A percentile compares a stretch with the other conserved stretches of the same genome.
Conservation (phyloP, 1,140 invertebrate genomes). For the Pachypsylla venusta region DNA sequence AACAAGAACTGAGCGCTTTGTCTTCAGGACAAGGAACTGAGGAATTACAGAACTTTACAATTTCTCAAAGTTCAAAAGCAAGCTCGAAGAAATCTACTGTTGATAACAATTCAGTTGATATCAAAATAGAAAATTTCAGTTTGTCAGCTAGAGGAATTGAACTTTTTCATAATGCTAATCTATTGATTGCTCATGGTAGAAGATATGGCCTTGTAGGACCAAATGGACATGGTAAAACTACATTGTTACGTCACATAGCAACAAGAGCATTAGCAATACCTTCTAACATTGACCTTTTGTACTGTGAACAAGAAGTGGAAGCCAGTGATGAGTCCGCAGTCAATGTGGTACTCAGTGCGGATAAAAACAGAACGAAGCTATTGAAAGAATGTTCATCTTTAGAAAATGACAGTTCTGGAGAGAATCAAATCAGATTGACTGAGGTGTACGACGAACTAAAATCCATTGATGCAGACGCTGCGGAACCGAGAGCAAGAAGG, state of each 20-base stretch:
- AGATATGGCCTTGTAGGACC: constrained; percentile 95
- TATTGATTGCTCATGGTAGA: constrained; percentile 80
- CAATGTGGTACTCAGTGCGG: constrained; percentile 83
- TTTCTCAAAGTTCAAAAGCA: constrained; percentile 77
- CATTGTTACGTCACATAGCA: constrained; percentile 79
- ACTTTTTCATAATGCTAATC: constrained; percentile 89
- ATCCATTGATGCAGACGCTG: constrained; percentile 89
- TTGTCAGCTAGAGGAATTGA: constrained; percentile 94
- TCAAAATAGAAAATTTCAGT: constrained; percentile 94
- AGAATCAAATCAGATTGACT: constrained; percentile 57
- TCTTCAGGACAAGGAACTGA: constrained; percentile 70
- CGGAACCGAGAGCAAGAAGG: constrained; percentile 79
- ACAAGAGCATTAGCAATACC: constrained; percentile 80
- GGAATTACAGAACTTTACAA: constrained; percentile 81
- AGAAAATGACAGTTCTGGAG: constrained; percentile 45
- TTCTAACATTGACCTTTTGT: constrained; percentile 86
- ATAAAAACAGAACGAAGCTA: constrained; percentile 67
- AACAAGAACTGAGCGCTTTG: constrained; percentile 70
- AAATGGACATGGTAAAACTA: constrained; percentile 98
- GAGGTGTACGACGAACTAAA: constrained; percentile 86
- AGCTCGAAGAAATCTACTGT: constrained; percentile 57
- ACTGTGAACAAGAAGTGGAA: constrained; percentile 95
- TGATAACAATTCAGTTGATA: constrained; percentile 89
- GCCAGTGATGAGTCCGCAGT: constrained; percentile 82
- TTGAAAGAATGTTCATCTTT: constrained; percentile 67